These are phyloP conservation scores for Circaetus gallicus DNA, from an alignment of 2,113 vertebrate genomes.

Conservation along the genomic window DNA sequence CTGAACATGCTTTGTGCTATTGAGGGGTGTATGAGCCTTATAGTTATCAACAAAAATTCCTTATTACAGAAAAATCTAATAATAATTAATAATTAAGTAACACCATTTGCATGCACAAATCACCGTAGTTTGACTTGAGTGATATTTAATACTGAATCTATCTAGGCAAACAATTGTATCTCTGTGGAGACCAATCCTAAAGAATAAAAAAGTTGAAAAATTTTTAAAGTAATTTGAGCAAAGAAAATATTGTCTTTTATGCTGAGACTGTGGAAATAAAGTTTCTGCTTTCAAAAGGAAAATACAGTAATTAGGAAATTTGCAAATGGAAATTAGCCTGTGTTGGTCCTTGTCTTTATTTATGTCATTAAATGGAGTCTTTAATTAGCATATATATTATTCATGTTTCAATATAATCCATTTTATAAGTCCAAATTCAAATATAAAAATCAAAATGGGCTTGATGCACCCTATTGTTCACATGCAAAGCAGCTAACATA, in stretches of 20 bases:
- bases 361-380: constrained; percentile 55
- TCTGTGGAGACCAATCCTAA: neutral
- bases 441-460: constrained; percentile 54
- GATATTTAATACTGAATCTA: neutral
- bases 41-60: neutral
- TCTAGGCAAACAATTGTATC: neutral
- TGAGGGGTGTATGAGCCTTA: neutral
- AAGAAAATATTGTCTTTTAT: neutral
- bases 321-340: constrained; percentile 56
- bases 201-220: neutral
- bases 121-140: neutral
- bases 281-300: constrained; percentile 41
- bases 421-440: constrained; percentile 53
- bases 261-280: neutral
- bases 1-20: neutral
- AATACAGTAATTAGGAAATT: constrained; percentile 45
- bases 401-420: constrained; percentile 51
- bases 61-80: neutral
- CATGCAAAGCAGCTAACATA: constrained; percentile 45
- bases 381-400: constrained; percentile 69
- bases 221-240: neutral
- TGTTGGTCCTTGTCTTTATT: constrained; percentile 46
- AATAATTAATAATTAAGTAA: neutral
- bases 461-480: constrained; percentile 56
- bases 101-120: neutral